Percentiles rank a stretch among this genome's conserved stretches.
These are phyloP conservation scores for Pedicia rivosa DNA, from an alignment of 2,888 invertebrate species.

Conservation along the genomic window DNA sequence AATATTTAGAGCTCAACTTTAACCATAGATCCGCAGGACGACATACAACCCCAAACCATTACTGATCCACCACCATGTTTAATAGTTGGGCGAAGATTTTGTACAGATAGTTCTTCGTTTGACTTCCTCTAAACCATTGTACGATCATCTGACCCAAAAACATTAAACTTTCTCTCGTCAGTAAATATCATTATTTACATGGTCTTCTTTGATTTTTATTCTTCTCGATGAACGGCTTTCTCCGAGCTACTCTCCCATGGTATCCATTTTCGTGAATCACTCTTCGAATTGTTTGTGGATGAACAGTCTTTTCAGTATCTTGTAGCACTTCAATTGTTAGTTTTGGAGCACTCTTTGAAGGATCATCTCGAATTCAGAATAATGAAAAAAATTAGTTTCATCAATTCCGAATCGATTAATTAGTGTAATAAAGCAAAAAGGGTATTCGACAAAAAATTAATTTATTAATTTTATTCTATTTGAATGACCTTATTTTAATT, in stretches of 20 bases:
- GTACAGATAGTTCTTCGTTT: background rate
- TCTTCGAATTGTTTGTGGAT: background rate
- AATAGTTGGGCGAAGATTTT: background rate
- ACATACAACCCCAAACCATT: background rate
- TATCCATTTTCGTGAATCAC: background rate
- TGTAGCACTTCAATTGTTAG: too few species aligned
- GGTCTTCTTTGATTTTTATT: background rate
- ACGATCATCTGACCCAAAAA: background rate
- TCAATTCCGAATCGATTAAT: too few species aligned
- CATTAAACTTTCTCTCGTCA: background rate
- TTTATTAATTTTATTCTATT: too few species aligned
- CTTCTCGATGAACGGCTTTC: background rate
- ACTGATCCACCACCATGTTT: background rate
- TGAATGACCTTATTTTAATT: too few species aligned
- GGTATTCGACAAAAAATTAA: too few species aligned
- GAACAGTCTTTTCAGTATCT: too few species aligned
- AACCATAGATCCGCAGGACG: too few species aligned
- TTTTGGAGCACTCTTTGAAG: too few species aligned
- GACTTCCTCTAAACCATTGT: background rate
- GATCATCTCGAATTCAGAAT: too few species aligned
- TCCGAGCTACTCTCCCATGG: background rate
- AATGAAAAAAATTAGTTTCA: too few species aligned
- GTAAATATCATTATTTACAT: background rate
- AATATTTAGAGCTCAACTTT: too few species aligned
- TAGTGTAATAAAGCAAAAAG: too few species aligned